Conservation (phyloP, 2,113 vertebrate species). For the Smithornis capensis region DNA sequence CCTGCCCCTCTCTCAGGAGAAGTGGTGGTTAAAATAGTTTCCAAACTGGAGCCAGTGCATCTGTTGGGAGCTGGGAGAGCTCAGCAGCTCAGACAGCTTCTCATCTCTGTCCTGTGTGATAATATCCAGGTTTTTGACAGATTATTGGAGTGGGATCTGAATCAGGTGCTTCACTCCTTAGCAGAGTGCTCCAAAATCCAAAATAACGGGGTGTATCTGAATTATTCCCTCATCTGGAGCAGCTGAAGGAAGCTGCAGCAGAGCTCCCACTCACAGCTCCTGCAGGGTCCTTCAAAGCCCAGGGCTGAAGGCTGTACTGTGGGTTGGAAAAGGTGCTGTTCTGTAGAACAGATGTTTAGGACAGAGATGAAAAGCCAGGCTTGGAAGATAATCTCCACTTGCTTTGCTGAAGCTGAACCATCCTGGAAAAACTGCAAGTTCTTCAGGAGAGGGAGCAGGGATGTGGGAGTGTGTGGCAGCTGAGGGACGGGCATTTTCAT, state of each 20-base stretch:
- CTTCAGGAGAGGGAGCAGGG: not conserved
- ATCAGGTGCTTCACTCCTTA: not conserved
- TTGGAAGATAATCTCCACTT: not conserved
- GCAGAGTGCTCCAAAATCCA: not conserved
- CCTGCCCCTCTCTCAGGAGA: not conserved
- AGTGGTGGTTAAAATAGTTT: not conserved
- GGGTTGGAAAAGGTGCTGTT: not conserved
- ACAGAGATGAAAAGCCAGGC: not conserved
- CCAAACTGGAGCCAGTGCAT: not conserved
- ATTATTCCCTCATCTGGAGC: not conserved
- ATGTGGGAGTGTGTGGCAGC: not conserved
- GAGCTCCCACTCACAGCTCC: not conserved
- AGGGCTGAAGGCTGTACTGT: not conserved
- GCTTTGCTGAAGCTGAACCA: not conserved
- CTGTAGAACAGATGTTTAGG: not conserved
- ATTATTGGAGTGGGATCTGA: not conserved
- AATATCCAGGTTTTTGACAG: not conserved
- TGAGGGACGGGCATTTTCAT: not conserved
- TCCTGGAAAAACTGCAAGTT: not conserved
- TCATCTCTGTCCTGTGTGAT: not conserved
- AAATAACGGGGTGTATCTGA: not conserved
- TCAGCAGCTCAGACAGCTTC: not conserved
- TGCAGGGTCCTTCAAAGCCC: not conserved
- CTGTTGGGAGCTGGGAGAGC: not conserved
- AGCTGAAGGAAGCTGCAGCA: not conserved